Evolutionary conservation across 1,140 invertebrate genomes (phyloP).

Genomic region (Atta colombica): DNA sequence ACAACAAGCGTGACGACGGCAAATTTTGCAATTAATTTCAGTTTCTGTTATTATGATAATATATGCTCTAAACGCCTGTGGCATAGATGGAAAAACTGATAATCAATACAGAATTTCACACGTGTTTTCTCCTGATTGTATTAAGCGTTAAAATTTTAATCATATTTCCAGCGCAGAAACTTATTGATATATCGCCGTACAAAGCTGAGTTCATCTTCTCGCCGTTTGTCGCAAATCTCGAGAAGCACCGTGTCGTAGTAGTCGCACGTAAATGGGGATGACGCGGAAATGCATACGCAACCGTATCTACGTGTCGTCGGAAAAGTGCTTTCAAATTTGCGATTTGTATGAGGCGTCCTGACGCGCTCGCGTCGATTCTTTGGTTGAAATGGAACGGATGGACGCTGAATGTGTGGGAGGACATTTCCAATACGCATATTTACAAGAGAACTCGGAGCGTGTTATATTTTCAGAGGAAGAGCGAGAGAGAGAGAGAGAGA

Average conservation of each 20-base stretch:
- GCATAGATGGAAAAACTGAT: conserved; percentile 22
- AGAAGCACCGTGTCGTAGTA: conserved; percentile 17
- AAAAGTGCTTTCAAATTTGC: conserved; percentile 71
- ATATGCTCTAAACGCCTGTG: background rate
- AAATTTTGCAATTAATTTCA: conserved; percentile 35
- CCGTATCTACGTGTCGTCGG: conserved; percentile 37
- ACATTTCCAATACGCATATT: conserved; percentile 71
- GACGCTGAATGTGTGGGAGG: conserved; percentile 24
- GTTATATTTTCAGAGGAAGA: conserved; percentile 68
- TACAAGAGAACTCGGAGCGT: conserved; percentile 35
- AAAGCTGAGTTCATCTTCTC: conserved; percentile 59
- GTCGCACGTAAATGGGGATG: conserved; percentile 46
- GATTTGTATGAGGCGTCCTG: conserved; percentile 58
- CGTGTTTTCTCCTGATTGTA: conserved; percentile 10
- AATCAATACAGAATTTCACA: conserved; percentile 49
- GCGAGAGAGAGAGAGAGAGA: background rate
- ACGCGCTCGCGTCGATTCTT: conserved; percentile 58
- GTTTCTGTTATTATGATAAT: background rate
- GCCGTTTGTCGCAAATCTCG: conserved; percentile 60
- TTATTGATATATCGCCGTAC: conserved; percentile 59
- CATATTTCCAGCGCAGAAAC: conserved; percentile 10
- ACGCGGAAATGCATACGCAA: conserved; percentile 50
- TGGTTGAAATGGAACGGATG: conserved; percentile 63
- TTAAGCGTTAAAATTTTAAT: conserved; percentile 58
- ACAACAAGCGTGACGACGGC: background rate